Evolutionary conservation across 2,888 invertebrate genomes (phyloP), one percentile per base, ranked within the genome.

Genomic region (Hypselothyrea guttata): DNA sequence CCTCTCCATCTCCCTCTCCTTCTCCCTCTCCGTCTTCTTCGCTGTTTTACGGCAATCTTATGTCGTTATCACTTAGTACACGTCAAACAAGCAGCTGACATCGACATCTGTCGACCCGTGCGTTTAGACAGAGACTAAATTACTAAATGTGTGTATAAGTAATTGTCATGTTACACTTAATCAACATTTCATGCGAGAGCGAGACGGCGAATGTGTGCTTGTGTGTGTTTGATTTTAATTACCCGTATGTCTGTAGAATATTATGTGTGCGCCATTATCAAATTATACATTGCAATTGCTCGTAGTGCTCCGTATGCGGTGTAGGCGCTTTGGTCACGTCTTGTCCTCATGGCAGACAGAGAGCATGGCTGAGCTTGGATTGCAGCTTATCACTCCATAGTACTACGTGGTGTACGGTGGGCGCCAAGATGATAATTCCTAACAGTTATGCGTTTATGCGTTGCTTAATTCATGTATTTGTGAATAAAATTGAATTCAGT

Each of bases 121-220:
- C 71, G 75, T 82, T 75, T 75, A 63, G 71, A 83, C 77, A 82
- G 22, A 65, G 83, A 70, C 71, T 52, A 60, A 74, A 70, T 74
- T 74, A 74, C 74, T 73, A 67, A 73, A 74, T 64, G 71, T 64
- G 52, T 58, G 57, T 57, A 63, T 63, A 63, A 71, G 69, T 77
- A 78, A 78, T 78, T 79, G 79, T 82, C 62, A 71, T 82, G 79
- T 82, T 73, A 57, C 73, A 75, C 75, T 73, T 73, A 75, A 82
- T 82, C 77, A 75, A 75, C 72, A 51, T 48, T 37, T 60, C 22
- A 55, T 35, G 28, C 18, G n/a, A n/a, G n/a, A n/a, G n/a, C n/a
- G n/a, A n/a, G n/a, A n/a, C n/a, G n/a, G 15, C 27, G 13, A 27
- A 12, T 40, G 0, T 37, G 4, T 47, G 11, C 16, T 18, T 44